phyloP scores from a whole-genome alignment of 2,888 invertebrate species.

The Temnothorax unifasciatus region DNA sequence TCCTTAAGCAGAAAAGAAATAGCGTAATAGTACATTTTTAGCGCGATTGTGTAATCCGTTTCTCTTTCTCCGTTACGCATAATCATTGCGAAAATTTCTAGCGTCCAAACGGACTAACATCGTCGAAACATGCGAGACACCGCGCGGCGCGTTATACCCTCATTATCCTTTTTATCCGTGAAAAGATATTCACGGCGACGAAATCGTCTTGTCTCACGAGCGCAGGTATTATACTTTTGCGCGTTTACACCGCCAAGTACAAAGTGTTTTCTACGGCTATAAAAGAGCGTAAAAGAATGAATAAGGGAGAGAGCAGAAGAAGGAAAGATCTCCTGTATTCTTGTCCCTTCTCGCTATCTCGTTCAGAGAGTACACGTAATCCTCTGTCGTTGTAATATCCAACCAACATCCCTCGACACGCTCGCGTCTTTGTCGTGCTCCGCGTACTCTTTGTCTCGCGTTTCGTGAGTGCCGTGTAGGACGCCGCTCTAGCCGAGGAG shows the following conservation, averaged over 20 bases:
- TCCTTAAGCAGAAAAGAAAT: neutral
- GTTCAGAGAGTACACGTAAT: conserved; percentile 68
- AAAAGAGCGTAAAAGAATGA: conserved; percentile 56
- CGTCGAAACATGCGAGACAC: conserved; percentile 61
- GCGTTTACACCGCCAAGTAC: conserved; percentile 76
- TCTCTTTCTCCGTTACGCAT: conserved; percentile 19
- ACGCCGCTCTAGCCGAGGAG: conserved; percentile 21
- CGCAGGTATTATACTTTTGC: conserved; percentile 55
- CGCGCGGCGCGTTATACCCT: conserved; percentile 70
- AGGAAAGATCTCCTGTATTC: conserved; percentile 49
- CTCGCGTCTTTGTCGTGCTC: conserved; percentile 38
- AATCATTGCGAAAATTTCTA: conserved; percentile 58
- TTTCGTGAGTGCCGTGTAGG: conserved; percentile 41
- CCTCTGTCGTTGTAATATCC: conserved; percentile 63
- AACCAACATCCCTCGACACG: conserved; percentile 58
- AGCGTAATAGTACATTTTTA: neutral
- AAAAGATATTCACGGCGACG: conserved; percentile 47
- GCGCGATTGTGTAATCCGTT: neutral
- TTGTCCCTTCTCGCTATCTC: conserved; percentile 26
- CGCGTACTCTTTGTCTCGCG: conserved; percentile 60
- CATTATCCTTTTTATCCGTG: conserved; percentile 73
- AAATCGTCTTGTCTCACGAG: conserved; percentile 60
- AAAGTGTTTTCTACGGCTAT: conserved; percentile 76
- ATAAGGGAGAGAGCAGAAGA: conserved; percentile 29
- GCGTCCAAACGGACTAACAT: conserved; percentile 47